These are phyloP conservation scores for Oreotrochilus melanogaster DNA, from an alignment of 2,113 vertebrate genomes.

Conservation along the genomic window DNA sequence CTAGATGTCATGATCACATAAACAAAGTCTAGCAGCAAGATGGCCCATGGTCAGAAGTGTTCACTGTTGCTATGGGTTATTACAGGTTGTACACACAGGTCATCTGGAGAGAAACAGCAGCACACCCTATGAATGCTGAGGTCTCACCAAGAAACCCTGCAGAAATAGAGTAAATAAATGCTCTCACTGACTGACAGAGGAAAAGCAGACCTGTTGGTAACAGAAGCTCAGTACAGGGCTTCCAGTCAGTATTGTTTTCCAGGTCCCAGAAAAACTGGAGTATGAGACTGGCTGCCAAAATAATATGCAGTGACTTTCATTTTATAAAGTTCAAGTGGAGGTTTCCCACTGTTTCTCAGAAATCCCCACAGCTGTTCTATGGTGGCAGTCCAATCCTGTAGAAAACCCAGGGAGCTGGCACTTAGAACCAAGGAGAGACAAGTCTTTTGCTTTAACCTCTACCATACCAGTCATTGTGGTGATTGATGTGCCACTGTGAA, in stretches of 20 bases:
- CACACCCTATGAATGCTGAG: neutral
- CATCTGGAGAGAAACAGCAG: neutral
- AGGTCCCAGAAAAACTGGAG: neutral
- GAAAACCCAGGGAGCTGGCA: slow-evolving; percentile 37
- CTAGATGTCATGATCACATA: neutral
- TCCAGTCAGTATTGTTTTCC: neutral
- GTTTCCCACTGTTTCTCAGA: slow-evolving; percentile 67
- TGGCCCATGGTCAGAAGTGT: neutral
- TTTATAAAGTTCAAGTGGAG: slow-evolving; percentile 1
- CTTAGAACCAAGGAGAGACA: neutral
- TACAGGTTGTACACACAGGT: neutral
- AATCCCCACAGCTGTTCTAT: slow-evolving; percentile 38
- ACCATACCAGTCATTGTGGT: slow-evolving; percentile 55
- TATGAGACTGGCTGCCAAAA: neutral
- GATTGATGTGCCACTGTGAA: slow-evolving; percentile 67
- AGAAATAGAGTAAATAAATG: neutral
- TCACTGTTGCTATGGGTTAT: neutral
- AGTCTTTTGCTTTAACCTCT: slow-evolving; percentile 52
- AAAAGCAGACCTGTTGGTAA: neutral
- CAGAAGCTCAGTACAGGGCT: neutral
- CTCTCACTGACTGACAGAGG: neutral
- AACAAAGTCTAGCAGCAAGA: neutral
- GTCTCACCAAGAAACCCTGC: neutral
- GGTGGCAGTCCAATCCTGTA: slow-evolving; percentile 9
- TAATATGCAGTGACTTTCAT: neutral